phyloP scores from a whole-genome alignment of 1,140 invertebrate genomes.

The Zaprionus kolodkinae region DNA sequence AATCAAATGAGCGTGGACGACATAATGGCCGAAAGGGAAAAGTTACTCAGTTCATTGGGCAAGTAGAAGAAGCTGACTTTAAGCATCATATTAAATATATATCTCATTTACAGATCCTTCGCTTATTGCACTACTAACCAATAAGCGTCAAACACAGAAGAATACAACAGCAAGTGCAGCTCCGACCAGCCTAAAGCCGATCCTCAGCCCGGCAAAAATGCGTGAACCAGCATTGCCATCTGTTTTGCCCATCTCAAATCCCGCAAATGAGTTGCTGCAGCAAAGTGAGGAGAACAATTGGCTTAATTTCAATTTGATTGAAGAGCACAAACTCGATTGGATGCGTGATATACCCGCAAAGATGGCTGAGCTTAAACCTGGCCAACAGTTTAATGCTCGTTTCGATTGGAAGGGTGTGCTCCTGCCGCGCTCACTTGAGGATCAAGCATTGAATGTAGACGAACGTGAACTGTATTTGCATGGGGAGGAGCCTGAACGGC shows the following conservation, averaged over 20 bases:
- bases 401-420: conserved; percentile 89
- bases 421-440: conserved; percentile 86
- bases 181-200: background rate
- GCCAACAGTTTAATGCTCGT: conserved; percentile 89
- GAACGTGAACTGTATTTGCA: conserved; percentile 93
- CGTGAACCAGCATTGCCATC: conserved; percentile 30
- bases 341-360: conserved; percentile 88
- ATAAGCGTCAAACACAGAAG: conserved; percentile 84
- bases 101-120: conserved; percentile 59
- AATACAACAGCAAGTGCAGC: background rate
- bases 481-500: conserved; percentile 94
- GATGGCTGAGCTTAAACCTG: conserved; percentile 82
- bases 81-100: background rate
- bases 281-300: conserved; percentile 88
- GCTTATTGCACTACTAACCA: conserved; percentile 86
- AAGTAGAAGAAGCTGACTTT: conserved; percentile 45
- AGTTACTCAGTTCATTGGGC: conserved; percentile 88
- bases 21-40: conserved; percentile 90
- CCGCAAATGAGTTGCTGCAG: conserved; percentile 86
- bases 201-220: background rate
- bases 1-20: conserved; percentile 89
- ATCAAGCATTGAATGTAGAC: conserved; percentile 86
- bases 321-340: conserved; percentile 94
- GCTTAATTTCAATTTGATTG: conserved; percentile 92
- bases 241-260: conserved; percentile 61